These are phyloP conservation scores for Paratilapia polleni DNA, from an alignment of 2,113 vertebrate species.

Conservation along the genomic window DNA sequence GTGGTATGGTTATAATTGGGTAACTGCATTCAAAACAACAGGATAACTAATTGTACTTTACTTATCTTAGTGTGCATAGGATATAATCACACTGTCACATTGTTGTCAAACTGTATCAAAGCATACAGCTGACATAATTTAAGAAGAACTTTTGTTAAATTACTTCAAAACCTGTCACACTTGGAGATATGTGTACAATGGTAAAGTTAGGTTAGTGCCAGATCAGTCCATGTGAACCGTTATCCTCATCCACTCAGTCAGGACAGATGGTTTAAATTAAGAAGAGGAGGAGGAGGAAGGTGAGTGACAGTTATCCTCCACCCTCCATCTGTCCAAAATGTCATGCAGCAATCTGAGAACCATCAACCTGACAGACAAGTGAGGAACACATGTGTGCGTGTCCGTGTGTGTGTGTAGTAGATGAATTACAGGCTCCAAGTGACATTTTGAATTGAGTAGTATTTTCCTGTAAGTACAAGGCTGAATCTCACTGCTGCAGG, in stretches of 20 bases:
- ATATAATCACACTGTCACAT: not conserved
- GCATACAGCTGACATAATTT: no score
- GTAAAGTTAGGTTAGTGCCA: not conserved
- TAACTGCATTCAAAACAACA: not conserved
- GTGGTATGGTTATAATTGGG: not conserved
- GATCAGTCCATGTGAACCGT: not conserved
- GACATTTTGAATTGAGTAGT: conserved; percentile 49
- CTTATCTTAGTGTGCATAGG: not conserved
- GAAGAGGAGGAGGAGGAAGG: conserved; percentile 33
- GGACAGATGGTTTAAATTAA: conserved; percentile 62
- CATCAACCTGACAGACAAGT: conserved; percentile 49
- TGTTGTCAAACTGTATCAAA: not conserved
- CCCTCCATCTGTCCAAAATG: conserved; percentile 63
- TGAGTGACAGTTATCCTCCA: conserved; percentile 59
- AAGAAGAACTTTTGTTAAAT: not conserved
- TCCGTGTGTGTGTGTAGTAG: conserved; percentile 27
- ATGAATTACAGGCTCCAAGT: conserved; percentile 56
- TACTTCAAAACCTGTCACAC: not conserved
- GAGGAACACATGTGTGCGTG: conserved; percentile 53
- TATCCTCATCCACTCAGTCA: conserved; percentile 2
- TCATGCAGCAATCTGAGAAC: conserved; percentile 69
- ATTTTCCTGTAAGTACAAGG: conserved; percentile 57
- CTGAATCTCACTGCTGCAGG: conserved; percentile 19
- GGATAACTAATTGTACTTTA: not conserved
- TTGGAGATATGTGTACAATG: not conserved